Conservation (phyloP, 2,888 invertebrate species). For the Sesia apiformis region DNA sequence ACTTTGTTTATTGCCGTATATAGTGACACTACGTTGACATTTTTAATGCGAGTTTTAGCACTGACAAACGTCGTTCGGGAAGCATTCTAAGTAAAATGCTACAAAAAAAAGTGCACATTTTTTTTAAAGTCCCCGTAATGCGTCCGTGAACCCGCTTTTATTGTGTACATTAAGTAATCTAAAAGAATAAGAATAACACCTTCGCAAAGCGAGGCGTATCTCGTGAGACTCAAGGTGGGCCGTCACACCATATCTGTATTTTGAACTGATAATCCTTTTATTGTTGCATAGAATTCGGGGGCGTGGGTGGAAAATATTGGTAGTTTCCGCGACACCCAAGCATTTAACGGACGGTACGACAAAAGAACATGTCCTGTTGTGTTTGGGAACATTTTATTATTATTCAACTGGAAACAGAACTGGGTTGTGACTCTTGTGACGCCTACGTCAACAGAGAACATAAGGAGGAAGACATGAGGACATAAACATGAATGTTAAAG, state of each 20-base stretch:
- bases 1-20: conserved; percentile 48
- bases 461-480: conserved; percentile 34
- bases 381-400: conserved; percentile 36
- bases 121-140: conserved; percentile 36
- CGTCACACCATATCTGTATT: conserved; percentile 44
- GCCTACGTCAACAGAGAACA: conserved; percentile 59
- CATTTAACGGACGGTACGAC: conserved; percentile 33
- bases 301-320: conserved; percentile 55
- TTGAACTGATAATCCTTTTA: conserved; percentile 36
- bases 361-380: conserved; percentile 35
- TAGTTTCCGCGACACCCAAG: conserved; percentile 26
- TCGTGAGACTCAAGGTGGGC: conserved; percentile 49
- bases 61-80: conserved; percentile 33
- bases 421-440: conserved; percentile 34
- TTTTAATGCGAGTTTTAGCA: conserved; percentile 54
- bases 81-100: conserved; percentile 48
- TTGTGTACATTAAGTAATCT: conserved; percentile 52
- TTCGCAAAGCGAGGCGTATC: conserved; percentile 46
- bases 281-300: conserved; percentile 46
- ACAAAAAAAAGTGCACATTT: conserved; percentile 64
- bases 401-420: conserved; percentile 44
- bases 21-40: conserved; percentile 46
- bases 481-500: conserved; percentile 57
- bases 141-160: conserved; percentile 57
- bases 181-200: conserved; percentile 62